Percentiles rank a stretch among this genome's conserved stretches.
phyloP scores from a whole-genome alignment of 1,140 invertebrate genomes.

The Orius insidiosus region DNA sequence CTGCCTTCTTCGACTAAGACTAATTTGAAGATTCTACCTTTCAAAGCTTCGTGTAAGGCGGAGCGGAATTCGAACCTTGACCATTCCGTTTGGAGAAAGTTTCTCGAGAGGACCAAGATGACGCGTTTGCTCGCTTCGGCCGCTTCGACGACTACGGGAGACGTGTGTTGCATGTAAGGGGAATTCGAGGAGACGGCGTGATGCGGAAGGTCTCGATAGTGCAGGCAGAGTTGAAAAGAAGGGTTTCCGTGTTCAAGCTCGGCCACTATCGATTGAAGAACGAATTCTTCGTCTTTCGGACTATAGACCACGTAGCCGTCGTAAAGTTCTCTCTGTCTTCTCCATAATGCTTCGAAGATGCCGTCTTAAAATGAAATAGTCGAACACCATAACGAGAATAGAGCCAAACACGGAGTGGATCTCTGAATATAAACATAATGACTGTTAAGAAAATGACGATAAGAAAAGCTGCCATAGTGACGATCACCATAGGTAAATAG shows the following conservation, averaged over 20 bases:
- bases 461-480: constrained; percentile 48
- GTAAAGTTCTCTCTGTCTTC: constrained; percentile 68
- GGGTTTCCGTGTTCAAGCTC: constrained; percentile 62
- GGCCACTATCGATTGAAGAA: constrained; percentile 61
- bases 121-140: constrained; percentile 67
- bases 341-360: constrained; percentile 30
- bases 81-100: constrained; percentile 76
- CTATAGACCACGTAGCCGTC: constrained; percentile 88
- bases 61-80: constrained; percentile 65
- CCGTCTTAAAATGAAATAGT: constrained; percentile 39
- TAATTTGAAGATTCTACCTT: constrained; percentile 63
- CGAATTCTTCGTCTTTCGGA: constrained; percentile 79
- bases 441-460: constrained; percentile 53
- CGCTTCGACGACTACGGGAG: constrained; percentile 63
- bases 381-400: constrained; percentile 72
- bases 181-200: constrained; percentile 29
- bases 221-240: constrained; percentile 67
- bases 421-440: constrained; percentile 64
- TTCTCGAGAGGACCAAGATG: constrained; percentile 60
- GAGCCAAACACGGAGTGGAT: constrained; percentile 68
- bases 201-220: constrained; percentile 62
- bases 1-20: constrained; percentile 73
- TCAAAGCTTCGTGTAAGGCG: constrained; percentile 68
- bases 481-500: constrained; percentile 67
- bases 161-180: constrained; percentile 46